A percentile compares a stretch with the other conserved stretches of the same genome.
phyloP scores from a whole-genome alignment of 1,140 invertebrate genomes.

The Magallana angulata region DNA sequence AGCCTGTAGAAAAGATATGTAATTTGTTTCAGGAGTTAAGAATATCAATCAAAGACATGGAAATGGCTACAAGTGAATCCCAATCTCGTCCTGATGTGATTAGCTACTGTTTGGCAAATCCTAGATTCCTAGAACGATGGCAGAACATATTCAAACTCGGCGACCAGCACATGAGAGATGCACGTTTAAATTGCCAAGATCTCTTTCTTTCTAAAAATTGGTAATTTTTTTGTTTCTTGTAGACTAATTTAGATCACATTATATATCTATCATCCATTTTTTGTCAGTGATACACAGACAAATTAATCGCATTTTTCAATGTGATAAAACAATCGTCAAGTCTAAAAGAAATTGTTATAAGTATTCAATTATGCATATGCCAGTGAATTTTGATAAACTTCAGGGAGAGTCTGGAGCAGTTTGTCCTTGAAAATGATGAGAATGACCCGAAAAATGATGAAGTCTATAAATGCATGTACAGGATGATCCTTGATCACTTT shows the following conservation, averaged over 20 bases:
- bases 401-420: neutral
- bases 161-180: neutral
- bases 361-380: too few relatives aligned
- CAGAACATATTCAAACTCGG: constrained; percentile 1
- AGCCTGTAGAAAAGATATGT: too few relatives aligned
- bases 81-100: neutral
- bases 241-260: too few relatives aligned
- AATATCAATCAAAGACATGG: neutral
- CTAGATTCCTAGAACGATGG: neutral
- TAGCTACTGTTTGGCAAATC: neutral
- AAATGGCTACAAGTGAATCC: neutral
- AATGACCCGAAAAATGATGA: neutral
- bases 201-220: neutral
- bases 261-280: too few relatives aligned
- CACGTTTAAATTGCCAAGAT: neutral
- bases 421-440: neutral
- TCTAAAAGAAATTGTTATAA: too few relatives aligned
- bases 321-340: too few relatives aligned
- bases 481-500: neutral
- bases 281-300: too few relatives aligned
- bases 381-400: too few relatives aligned
- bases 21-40: too few relatives aligned
- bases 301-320: too few relatives aligned
- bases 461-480: neutral
- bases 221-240: neutral